Evolutionary conservation across 1,140 invertebrate species (phyloP).

Genomic region (Varroa destructor): DNA sequence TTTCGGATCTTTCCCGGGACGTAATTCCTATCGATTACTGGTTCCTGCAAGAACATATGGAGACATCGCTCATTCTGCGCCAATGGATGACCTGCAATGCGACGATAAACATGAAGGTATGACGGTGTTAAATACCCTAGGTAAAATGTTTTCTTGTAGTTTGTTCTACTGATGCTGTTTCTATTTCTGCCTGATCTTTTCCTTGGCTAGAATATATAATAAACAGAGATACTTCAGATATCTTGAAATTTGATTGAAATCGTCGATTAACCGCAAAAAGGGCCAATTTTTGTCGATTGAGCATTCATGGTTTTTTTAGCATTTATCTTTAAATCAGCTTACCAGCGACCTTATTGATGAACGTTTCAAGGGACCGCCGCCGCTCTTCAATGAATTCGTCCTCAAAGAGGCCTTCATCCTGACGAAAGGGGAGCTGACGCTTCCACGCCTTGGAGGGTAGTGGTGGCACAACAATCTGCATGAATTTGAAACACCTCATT

Average conservation of each 20-base stretch:
- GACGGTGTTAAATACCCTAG: background rate
- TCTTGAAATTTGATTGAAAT: too few relatives aligned
- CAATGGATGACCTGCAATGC: conserved; percentile 95
- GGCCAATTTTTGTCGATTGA: too few relatives aligned
- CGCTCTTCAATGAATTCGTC: conserved; percentile 99
- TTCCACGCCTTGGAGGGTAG: conserved; percentile 94
- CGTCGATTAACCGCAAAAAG: too few relatives aligned
- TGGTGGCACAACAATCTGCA: conserved; percentile 82
- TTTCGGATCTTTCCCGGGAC: conserved; percentile 98
- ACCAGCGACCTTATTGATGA: conserved; percentile 69
- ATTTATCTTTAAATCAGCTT: background rate
- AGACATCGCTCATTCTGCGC: conserved; percentile 98
- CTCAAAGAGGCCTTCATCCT: conserved; percentile 98
- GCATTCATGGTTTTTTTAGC: too few relatives aligned
- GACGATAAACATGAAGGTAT: background rate
- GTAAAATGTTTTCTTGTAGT: background rate
- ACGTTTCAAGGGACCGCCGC: conserved; percentile 90
- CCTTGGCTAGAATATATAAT: background rate
- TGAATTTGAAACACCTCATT: conserved; percentile 25
- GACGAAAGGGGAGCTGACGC: conserved; percentile 88
- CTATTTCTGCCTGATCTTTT: background rate
- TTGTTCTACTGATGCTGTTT: background rate
- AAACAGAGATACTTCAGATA: background rate
- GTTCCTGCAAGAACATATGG: conserved; percentile 98
- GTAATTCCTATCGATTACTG: conserved; percentile 95